phyloP scores from a whole-genome alignment of 2,113 vertebrate species.

The Chlamydotis undulata region DNA sequence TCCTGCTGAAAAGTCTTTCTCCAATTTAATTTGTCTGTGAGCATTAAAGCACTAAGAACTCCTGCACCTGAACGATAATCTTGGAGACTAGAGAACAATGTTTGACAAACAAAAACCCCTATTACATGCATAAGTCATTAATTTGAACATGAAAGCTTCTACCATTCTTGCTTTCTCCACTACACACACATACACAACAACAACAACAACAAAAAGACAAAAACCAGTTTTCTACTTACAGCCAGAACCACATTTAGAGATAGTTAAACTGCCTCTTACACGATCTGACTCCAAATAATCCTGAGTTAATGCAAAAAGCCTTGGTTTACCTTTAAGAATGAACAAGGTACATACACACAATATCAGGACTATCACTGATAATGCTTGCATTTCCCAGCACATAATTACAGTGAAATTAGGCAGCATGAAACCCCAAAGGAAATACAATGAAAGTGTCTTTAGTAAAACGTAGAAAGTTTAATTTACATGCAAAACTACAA shows the following conservation, averaged over 20 bases:
- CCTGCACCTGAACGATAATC: not conserved
- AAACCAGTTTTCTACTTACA: not conserved
- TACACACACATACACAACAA: not conserved
- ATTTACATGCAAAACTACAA: constrained; percentile 76
- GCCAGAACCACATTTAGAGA: not conserved
- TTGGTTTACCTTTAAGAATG: not conserved
- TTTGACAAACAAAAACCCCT: not conserved
- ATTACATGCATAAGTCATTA: not conserved
- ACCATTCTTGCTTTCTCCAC: not conserved
- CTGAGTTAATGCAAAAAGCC: not conserved
- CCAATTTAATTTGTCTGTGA: not conserved
- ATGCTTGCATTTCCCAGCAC: not conserved
- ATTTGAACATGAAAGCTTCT: not conserved
- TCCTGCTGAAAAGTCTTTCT: not conserved
- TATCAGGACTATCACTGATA: not conserved
- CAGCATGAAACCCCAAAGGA: not conserved
- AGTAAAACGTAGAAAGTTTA: constrained; percentile 80
- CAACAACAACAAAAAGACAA: not conserved
- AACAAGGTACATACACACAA: not conserved
- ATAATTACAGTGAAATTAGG: not conserved
- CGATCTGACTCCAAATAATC: not conserved
- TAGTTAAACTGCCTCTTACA: not conserved
- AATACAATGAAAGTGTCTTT: not conserved
- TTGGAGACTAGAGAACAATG: not conserved
- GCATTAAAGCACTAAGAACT: not conserved